Evolutionary conservation across 2,797 vertebrate genomes (phyloP), one percentile per base, ranked within the genome.

Genomic region (Chaenodraco wilsoni): DNA sequence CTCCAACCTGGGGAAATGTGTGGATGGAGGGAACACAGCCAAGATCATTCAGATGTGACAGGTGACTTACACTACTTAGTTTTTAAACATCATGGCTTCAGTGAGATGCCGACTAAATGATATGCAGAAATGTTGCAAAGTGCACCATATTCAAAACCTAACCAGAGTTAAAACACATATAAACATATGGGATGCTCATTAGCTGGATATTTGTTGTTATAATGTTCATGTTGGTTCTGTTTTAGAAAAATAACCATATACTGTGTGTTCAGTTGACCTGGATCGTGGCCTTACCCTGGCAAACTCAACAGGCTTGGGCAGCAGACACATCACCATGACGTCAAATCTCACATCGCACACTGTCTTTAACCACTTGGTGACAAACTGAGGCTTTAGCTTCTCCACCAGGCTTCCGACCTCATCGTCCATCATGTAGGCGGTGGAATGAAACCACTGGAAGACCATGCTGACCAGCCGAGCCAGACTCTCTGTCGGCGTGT

Each of bases 371-470:
- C 98, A 99, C 87, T 99, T 99, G 51, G 98, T 99, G 80, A 99
- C 98, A 93, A 99, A 99, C 90, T 99, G 98, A 3, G 98, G 98
- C 84, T 99, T 99, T 44, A 99, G 93, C 83, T 99, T 99, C 84
- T 99, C 98, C 82, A 99, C 98, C 82, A 99, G 93, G 84, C 98
- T 99, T 56, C 98, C 98, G 9, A 99, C 98, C 94, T 99, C 98
- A 64, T 99, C 98, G 16, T 99, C 98, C 96, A 98, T 97, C 98
- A 99, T 99, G 81, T 99, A 99, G 3, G 98, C 98, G 0, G 98
- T 99, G 74, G 97, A 99, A 86, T 99, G 98, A 84, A 99, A 99
- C 98, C 98, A 99, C 92, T 99, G 98, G 88, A 99, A 99, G 48
- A 99, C 96, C 98, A 99, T 99, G 88, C 97, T 99, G 82, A 99